phyloP scores from a whole-genome alignment of 1,140 invertebrate genomes.

The Chironomus striatipennis region DNA sequence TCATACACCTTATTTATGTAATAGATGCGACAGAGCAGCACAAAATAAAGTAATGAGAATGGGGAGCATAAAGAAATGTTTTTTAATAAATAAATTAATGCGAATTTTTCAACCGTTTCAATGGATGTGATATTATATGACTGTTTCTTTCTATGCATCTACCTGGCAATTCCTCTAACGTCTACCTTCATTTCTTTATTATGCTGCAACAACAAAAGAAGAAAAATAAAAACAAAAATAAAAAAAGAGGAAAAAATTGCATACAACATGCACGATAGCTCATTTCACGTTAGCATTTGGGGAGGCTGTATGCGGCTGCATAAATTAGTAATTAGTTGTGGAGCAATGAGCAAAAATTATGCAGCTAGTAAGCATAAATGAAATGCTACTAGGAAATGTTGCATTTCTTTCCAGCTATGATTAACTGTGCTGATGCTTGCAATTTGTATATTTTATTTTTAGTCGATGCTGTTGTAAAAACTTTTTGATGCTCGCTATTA shows the following conservation, averaged over 20 bases:
- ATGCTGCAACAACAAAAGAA: too few relatives aligned
- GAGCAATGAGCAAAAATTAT: slow-evolving; percentile 15
- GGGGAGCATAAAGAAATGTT: neutral
- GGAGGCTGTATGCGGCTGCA: neutral
- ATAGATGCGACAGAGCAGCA: slow-evolving; percentile 18
- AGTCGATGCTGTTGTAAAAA: too few relatives aligned
- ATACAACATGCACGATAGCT: neutral
- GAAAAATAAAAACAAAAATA: too few relatives aligned
- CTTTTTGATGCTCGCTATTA: too few relatives aligned
- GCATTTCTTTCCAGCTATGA: slow-evolving; percentile 7
- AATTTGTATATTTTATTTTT: neutral
- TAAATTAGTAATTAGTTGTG: slow-evolving; percentile 22
- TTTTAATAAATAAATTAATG: slow-evolving; percentile 15
- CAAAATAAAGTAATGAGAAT: slow-evolving; percentile 6
- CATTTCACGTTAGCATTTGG: neutral
- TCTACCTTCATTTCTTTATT: too few relatives aligned
- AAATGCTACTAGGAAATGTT: slow-evolving; percentile 11
- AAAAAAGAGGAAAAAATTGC: too few relatives aligned
- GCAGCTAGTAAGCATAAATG: slow-evolving; percentile 6
- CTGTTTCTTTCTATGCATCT: neutral
- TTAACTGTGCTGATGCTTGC: neutral
- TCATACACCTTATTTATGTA: neutral
- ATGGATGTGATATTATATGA: slow-evolving; percentile 1
- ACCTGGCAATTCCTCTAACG: too few relatives aligned
- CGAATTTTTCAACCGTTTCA: slow-evolving; percentile 6